Evolutionary conservation across 2,888 invertebrate species (phyloP).

Genomic region (Dioctria linearis): DNA sequence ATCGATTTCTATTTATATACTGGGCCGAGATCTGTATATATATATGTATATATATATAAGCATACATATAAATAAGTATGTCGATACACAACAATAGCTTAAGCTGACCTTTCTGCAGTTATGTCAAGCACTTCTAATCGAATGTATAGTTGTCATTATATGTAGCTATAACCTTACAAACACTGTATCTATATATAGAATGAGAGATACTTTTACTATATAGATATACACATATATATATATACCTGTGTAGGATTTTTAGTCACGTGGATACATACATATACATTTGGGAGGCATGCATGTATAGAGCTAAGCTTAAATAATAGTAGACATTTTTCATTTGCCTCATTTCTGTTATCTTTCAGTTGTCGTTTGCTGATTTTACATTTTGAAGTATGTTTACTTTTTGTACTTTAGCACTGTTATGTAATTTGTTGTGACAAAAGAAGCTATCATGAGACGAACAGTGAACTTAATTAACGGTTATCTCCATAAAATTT

Average conservation of each 20-base stretch:
- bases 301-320: neutral
- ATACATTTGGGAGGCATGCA: neutral
- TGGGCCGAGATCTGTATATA: neutral
- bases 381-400: neutral
- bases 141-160: neutral
- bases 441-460: too few species aligned
- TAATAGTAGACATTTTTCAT: neutral
- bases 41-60: too few species aligned
- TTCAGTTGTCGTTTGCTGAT: neutral
- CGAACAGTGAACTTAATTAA: too few species aligned
- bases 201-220: neutral
- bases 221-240: too few species aligned
- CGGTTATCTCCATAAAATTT: too few species aligned
- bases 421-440: neutral
- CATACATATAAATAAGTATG: neutral
- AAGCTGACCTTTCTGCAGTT: conserved; percentile 25
- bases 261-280: neutral
- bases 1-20: conserved; percentile 18
- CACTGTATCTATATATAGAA: neutral
- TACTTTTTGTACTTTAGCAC: neutral
- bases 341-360: neutral
- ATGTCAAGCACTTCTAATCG: conserved; percentile 30
- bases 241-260: neutral
- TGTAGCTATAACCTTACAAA: too few species aligned
- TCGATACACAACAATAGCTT: neutral